phyloP scores from a whole-genome alignment of 2,888 invertebrate species.

The Oscheius sp. region DNA sequence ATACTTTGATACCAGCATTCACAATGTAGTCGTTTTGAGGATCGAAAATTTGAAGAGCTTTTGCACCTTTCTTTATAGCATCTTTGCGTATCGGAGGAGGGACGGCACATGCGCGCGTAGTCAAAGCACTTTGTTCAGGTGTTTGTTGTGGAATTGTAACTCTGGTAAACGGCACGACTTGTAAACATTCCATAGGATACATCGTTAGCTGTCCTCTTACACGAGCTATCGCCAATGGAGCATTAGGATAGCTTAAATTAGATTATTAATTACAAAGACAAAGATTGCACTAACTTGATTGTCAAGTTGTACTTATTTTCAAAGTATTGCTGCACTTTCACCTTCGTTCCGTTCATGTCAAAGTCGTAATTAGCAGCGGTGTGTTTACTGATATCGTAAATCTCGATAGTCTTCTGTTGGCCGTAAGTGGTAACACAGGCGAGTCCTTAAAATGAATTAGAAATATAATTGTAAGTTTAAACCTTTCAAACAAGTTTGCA shows the following conservation, averaged over 20 bases:
- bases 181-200: constrained; percentile 55
- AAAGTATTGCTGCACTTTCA: constrained; percentile 45
- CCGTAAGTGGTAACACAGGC: neutral
- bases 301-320: constrained; percentile 40
- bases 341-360: neutral
- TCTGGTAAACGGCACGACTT: constrained; percentile 44
- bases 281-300: constrained; percentile 41
- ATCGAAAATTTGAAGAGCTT: neutral
- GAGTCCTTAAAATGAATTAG: neutral
- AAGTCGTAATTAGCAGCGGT: constrained; percentile 1
- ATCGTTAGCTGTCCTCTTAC: constrained; percentile 45
- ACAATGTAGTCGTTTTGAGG: constrained; percentile 38
- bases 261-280: too few relatives aligned
- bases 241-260: constrained; percentile 40
- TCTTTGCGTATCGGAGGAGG: neutral
- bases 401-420: neutral
- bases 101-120: neutral
- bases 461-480: neutral
- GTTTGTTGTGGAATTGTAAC: constrained; percentile 56
- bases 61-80: neutral
- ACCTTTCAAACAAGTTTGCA: neutral
- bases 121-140: constrained; percentile 35
- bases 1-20: constrained; percentile 38
- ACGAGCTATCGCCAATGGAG: constrained; percentile 42
- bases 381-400: neutral